These are phyloP conservation scores for Heliopora coerulea DNA, from an alignment of 92 coral and sea anemone genomes.

Conservation along the genomic window DNA sequence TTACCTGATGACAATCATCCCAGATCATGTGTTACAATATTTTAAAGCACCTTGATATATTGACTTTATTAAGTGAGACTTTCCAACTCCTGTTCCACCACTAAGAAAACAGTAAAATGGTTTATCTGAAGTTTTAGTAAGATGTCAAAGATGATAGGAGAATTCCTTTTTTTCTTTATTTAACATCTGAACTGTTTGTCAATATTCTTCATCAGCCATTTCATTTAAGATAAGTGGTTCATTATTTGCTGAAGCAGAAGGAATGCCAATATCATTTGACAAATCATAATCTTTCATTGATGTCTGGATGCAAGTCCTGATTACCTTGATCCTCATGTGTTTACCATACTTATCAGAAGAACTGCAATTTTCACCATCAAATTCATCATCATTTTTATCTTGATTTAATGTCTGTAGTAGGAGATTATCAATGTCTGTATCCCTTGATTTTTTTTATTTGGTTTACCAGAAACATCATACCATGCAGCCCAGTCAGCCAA, in stretches of 20 bases:
- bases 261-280: no score
- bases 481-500: slow-evolving; percentile 63
- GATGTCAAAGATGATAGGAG: no score
- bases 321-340: slow-evolving; percentile 31
- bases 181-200: slow-evolving; percentile 26
- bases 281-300: no score
- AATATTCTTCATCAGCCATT: slow-evolving; percentile 35
- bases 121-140: no score
- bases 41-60: slow-evolving; percentile 43
- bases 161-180: slow-evolving; percentile 24
- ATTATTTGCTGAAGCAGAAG: no score
- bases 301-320: no score
- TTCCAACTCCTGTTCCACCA: no score
- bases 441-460: slow-evolving; percentile 19
- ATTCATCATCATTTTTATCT: slow-evolving; percentile 51
- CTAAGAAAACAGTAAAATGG: no score
- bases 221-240: no score
- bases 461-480: slow-evolving; percentile 50
- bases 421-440: slow-evolving; percentile 44
- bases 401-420: slow-evolving; percentile 28
- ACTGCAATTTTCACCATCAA: not conserved
- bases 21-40: slow-evolving; percentile 41
- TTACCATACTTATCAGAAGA: no score
- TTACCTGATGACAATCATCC: slow-evolving; percentile 29
- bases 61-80: no score